Base-by-base conservation (phyloP, 2,888 invertebrate genomes). In the Cinara cedri region DNA sequence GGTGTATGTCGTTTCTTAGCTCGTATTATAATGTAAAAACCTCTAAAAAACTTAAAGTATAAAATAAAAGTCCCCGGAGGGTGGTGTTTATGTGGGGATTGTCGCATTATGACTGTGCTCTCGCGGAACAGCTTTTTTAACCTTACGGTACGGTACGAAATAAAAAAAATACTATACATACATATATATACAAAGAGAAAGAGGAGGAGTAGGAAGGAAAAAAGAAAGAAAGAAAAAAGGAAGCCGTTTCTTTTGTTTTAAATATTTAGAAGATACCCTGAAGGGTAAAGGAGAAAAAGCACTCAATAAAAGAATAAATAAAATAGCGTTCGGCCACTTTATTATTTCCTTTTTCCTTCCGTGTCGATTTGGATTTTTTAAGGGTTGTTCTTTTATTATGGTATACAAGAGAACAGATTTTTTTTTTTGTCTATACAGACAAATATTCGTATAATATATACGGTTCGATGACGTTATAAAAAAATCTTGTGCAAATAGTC, bases 281-380 rank as follows among this genome's bases (percentile, higher is more conserved):
- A 60, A 78, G 78, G 78, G 78, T 57, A 55, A 76, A 51, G 46
- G 66, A 66, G 66, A 70, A 78, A 78, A 78, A 78, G 78, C 78
- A 78, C 78, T 78, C 78, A 78, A 78, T 78, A 78, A 78, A 78
- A 78, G 78, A 78, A 78, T 78, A 78, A 78, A 78, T 78, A 78
- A 78, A 78, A 78, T 60, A 68, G 78, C 78, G 70, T 78, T 70
- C 51, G 78, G 78, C 78, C 78, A 78, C 78, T 78, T 78, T 78
- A 78, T 78, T 78, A 78, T 78, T 78, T 78, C 70, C 60, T 68
- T 78, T 76, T 78, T 49, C 34, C 34, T n/a, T 34, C 78, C 21
- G 74, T 65, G 74, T 75, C 70, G 78, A 78, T 78, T 78, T 51
- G 68, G 68, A 68, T 78, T 78, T 70, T 65, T 70, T 60, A 78